Evolutionary conservation across 1,140 invertebrate species (phyloP).

Genomic region (Artemia franciscana): DNA sequence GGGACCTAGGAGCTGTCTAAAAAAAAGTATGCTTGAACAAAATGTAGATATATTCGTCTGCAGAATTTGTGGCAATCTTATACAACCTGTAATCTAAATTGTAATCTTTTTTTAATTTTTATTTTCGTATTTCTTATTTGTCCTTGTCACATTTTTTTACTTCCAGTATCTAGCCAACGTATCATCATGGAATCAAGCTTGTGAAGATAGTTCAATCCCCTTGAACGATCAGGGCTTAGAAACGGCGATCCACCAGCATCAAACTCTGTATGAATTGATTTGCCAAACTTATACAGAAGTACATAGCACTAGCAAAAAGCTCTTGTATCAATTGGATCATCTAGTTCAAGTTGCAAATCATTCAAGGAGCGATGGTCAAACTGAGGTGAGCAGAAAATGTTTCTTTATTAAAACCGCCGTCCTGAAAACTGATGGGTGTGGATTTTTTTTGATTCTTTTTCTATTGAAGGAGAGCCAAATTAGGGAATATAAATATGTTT

Average conservation of each 20-base stretch:
- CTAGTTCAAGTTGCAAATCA: constrained; percentile 86
- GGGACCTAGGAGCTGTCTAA: too few species aligned
- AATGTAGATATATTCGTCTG: too few species aligned
- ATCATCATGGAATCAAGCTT: constrained; percentile 64
- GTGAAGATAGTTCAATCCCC: constrained; percentile 51
- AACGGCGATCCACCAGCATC: constrained; percentile 69
- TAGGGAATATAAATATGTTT: constrained; percentile 12
- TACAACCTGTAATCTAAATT: too few species aligned
- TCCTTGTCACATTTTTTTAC: too few species aligned
- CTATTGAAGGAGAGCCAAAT: constrained; percentile 9
- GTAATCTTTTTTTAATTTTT: too few species aligned
- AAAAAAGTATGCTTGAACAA: too few species aligned
- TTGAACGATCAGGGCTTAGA: constrained; percentile 31
- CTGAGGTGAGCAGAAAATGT: constrained; percentile 42
- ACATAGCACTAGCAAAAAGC: constrained; percentile 85
- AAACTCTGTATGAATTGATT: constrained; percentile 84
- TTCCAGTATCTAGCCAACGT: constrained; percentile 69
- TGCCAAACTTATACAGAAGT: constrained; percentile 92
- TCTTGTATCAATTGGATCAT: constrained; percentile 82
- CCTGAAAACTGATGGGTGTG: too few species aligned
- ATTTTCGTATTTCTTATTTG: too few species aligned
- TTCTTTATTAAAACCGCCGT: neutral
- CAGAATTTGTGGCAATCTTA: too few species aligned
- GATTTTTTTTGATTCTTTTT: constrained; percentile 3
- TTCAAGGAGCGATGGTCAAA: constrained; percentile 36